Evolutionary conservation across 2,888 invertebrate genomes (phyloP), one percentile per base, ranked within the genome.

Genomic region (Cordilura impudica): DNA sequence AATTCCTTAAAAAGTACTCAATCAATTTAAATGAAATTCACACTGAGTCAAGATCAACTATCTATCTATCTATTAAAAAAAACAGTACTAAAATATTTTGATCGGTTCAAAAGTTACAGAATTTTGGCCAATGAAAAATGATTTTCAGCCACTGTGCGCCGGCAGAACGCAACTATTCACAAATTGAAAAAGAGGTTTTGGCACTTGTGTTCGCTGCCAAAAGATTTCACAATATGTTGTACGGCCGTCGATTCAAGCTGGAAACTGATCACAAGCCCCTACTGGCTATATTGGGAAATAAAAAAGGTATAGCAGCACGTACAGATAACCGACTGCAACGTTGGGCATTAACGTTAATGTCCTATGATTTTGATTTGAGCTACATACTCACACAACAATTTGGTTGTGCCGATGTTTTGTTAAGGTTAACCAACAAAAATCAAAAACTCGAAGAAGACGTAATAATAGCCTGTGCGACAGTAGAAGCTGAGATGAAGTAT

Each of bases 231-330:
- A 63, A 60, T 43, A 23, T 39, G 19, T 10, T 63, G 7, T 63
- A 49, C 7, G 45, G 45, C 8, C 23, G n/a, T n/a, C n/a, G n/a
- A n/a, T n/a, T n/a, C n/a, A n/a, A n/a, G n/a, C n/a, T 21, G 4
- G 19, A 47, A 23, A 16, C 61, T 2, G 49, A 31, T 10, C 49
- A 53, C 16, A n/a, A n/a, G n/a, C n/a, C n/a, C n/a, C n/a, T n/a
- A n/a, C n/a, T n/a, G n/a, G n/a, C n/a, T n/a, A n/a, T 54, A 23
- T 67, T 67, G 43, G 39, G 45, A 1, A 83, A 85, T 23, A 85
- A 85, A 60, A 85, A 82, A 56, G 26, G 53, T 26, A 26, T 23
- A 26, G 81, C 82, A 14, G 66, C 82, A 14, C n/a, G 53, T 31
- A 1, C 19, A 51, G n/a, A 53, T 67, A 7, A 35, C 26, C 0